A percentile compares a stretch with the other conserved stretches of the same genome.
phyloP scores from a whole-genome alignment of 2,888 invertebrate genomes.

The Ernsta delagoae region DNA sequence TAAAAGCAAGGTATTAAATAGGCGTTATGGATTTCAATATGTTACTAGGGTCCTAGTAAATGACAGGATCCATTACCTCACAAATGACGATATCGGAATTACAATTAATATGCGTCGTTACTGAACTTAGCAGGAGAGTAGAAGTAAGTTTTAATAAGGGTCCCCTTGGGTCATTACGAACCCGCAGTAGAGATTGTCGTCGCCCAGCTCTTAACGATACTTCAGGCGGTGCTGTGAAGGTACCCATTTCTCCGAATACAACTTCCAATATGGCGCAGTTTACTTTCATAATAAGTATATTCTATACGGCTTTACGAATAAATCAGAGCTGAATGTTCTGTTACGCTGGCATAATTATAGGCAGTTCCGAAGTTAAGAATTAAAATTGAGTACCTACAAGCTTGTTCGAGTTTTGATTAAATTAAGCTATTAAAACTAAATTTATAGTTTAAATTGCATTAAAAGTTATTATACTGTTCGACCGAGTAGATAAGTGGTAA shows the following conservation, averaged over 20 bases:
- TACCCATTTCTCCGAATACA: slow-evolving; percentile 5
- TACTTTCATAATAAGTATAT: slow-evolving; percentile 1
- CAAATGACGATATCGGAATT: slow-evolving; percentile 66
- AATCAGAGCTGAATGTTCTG: background rate
- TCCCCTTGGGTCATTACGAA: slow-evolving; percentile 73
- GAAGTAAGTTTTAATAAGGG: slow-evolving; percentile 79
- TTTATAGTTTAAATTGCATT: no score
- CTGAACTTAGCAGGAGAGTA: slow-evolving; percentile 61
- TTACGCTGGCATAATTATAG: background rate
- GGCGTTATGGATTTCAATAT: slow-evolving; percentile 29
- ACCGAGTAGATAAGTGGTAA: no score
- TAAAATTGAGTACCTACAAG: no score
- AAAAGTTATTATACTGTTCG: no score
- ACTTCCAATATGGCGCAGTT: slow-evolving; percentile 7
- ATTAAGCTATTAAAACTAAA: background rate
- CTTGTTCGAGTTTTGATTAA: background rate
- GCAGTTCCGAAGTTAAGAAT: no score
- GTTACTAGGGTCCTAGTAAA: slow-evolving; percentile 27
- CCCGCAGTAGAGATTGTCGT: slow-evolving; percentile 26
- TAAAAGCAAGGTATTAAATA: background rate
- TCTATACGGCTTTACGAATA: background rate
- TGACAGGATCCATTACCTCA: slow-evolving; percentile 43
- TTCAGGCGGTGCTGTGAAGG: slow-evolving; percentile 9
- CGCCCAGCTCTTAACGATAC: slow-evolving; percentile 30
- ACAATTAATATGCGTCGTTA: slow-evolving; percentile 76